Conservation (phyloP, 2,797 vertebrate species). For the Rhynchotus rufescens region DNA sequence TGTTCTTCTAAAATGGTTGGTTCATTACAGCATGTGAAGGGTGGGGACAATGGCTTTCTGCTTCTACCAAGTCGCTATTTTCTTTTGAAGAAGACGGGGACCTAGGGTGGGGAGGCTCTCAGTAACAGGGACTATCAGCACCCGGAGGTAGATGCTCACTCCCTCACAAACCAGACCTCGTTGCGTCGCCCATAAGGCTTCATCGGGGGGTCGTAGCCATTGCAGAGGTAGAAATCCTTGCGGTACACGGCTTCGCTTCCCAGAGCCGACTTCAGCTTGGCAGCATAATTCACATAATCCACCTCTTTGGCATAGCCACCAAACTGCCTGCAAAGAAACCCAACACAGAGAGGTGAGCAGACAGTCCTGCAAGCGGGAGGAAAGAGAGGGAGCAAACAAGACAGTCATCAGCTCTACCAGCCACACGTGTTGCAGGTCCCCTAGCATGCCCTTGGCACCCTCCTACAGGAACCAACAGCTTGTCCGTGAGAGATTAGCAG, state of each 20-base stretch:
- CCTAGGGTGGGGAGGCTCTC: not conserved
- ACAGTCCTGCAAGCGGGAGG: not conserved
- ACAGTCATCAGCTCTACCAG: not conserved
- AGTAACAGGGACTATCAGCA: not conserved
- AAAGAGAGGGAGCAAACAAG: not conserved
- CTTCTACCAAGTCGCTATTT: conserved; percentile 3
- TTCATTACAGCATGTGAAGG: not conserved
- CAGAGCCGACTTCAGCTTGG: conserved; percentile 85
- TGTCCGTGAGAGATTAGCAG: not conserved
- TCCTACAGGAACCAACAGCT: not conserved
- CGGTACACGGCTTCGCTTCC: conserved; percentile 84
- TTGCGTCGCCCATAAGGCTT: conserved; percentile 91
- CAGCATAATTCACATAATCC: conserved; percentile 85
- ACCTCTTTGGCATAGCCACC: conserved; percentile 90
- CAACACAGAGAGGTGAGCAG: not conserved
- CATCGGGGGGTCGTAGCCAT: conserved; percentile 90
- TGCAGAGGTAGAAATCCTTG: conserved; percentile 89
- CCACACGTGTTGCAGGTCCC: not conserved
- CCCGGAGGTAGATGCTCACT: conserved; percentile 35
- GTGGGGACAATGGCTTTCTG: not conserved
- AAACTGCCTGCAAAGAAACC: conserved; percentile 84
- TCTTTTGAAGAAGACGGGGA: conserved; percentile 17
- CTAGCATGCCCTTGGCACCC: not conserved
- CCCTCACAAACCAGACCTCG: conserved; percentile 92
- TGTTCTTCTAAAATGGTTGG: not conserved